These are phyloP conservation scores for Ailurus styani DNA, from an alignment of 2,113 vertebrate species.

Conservation along the genomic window DNA sequence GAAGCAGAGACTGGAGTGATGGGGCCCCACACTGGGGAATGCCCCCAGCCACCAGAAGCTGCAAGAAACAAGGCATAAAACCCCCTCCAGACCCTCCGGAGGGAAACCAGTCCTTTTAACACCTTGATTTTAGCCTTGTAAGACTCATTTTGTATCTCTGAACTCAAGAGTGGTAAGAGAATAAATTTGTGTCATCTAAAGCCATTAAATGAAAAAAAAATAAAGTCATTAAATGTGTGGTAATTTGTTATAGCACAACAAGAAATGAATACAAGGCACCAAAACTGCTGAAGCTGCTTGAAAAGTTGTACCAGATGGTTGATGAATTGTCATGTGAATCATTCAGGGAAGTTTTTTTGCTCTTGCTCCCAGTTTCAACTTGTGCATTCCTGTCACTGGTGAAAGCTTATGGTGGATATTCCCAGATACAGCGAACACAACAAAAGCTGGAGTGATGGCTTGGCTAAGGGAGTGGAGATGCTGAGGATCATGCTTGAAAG, in stretches of 20 bases:
- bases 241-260: not conserved
- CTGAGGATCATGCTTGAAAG: not conserved
- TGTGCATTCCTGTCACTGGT: not conserved
- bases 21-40: fast-evolving
- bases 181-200: not conserved
- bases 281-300: not conserved
- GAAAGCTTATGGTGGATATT: not conserved
- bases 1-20: not conserved
- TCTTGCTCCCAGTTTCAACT: too few species aligned
- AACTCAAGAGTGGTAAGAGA: not conserved
- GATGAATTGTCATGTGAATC: not conserved
- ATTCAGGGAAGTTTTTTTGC: not conserved
- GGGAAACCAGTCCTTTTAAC: not conserved
- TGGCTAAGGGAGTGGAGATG: not conserved
- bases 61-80: not conserved
- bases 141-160: not conserved
- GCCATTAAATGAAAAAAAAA: not conserved
- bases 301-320: not conserved
- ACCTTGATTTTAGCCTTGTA: not conserved
- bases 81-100: fast-evolving
- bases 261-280: not conserved
- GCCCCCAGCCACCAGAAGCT: not conserved
- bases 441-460: not conserved
- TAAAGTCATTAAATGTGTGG: not conserved
- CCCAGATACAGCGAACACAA: not conserved